Evolutionary conservation across 1,140 invertebrate genomes (phyloP).

Genomic region (Papilio glaucus): DNA sequence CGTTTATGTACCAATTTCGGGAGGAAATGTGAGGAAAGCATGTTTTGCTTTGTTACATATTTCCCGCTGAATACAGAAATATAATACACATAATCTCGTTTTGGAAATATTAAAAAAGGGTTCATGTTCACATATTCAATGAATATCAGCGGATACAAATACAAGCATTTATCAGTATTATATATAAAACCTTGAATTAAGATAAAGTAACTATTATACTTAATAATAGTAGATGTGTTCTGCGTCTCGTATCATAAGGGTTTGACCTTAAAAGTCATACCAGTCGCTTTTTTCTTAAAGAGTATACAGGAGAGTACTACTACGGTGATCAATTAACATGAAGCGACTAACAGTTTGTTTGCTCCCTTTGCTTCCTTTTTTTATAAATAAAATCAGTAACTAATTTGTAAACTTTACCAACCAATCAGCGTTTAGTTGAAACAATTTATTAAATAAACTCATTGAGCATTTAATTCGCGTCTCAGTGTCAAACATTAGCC

Average conservation of each 20-base stretch:
- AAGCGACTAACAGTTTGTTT: too few relatives aligned
- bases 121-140: neutral
- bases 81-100: conserved; percentile 12
- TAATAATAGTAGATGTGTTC: too few relatives aligned
- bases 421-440: neutral
- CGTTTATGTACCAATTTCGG: conserved; percentile 35
- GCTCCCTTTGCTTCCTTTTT: too few relatives aligned
- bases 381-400: too few relatives aligned
- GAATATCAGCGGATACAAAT: neutral
- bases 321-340: too few relatives aligned
- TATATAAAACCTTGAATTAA: neutral
- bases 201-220: neutral
- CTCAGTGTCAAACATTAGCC: conserved; percentile 19
- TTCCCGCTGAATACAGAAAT: conserved; percentile 24
- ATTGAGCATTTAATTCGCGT: neutral
- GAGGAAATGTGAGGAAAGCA: conserved; percentile 29
- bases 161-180: neutral
- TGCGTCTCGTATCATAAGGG: too few relatives aligned
- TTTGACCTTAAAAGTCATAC: too few relatives aligned
- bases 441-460: neutral
- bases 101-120: neutral
- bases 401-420: too few relatives aligned
- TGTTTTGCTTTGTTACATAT: conserved; percentile 32
- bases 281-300: too few relatives aligned
- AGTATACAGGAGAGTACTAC: too few relatives aligned